Evolutionary conservation across 2,797 vertebrate genomes (phyloP), one percentile per base, ranked within the genome.

Genomic region (Gambelia wislizenii): DNA sequence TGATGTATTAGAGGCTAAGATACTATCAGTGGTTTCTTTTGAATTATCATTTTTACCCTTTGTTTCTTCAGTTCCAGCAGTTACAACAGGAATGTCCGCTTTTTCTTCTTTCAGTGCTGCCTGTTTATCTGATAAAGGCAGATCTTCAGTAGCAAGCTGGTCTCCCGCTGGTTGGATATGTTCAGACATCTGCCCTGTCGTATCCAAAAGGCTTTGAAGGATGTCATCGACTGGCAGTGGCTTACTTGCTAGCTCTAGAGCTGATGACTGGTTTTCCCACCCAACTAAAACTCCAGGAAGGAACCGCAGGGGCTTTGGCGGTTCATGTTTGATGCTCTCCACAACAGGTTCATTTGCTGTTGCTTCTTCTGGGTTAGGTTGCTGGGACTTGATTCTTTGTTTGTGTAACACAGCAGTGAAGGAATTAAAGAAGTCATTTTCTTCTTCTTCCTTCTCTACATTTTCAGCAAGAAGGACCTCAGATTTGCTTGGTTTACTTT

Each of bases 241-340:
- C 92, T 98, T 98, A 90, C 95, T 97, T 87, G 97, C 97, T 89
- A 98, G 92, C 90, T 99, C 98, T 90, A 98, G 96, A 92, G 98
- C 96, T 85, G 98, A 97, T 13, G 98, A 93, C n/a, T 98, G 98
- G 86, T 98, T 98, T 90, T 98, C 98, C 98, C 98, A 98, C 75
- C 98, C 98, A 78, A 99, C 97, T 80, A 99, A 95, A 86, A 99
- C 99, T 70, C 99, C 99, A 36, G 99, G 99, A 93, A 99, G 98
- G 92, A 99, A 99, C 54, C 99, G 97, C 89, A 99, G 97, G n/a
- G 98, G 98, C 93, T 98, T 99, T 0, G 97, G 95, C 74, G 97
- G 87, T 83, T 98, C 98, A 49, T 97, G 98, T 88, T 95, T 98
- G 90, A 92, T 95, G 52, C 92, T 94, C 91, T 98, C 98, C 85